Conservation (phyloP, 2,113 vertebrate species). For the Cathartes aura region DNA sequence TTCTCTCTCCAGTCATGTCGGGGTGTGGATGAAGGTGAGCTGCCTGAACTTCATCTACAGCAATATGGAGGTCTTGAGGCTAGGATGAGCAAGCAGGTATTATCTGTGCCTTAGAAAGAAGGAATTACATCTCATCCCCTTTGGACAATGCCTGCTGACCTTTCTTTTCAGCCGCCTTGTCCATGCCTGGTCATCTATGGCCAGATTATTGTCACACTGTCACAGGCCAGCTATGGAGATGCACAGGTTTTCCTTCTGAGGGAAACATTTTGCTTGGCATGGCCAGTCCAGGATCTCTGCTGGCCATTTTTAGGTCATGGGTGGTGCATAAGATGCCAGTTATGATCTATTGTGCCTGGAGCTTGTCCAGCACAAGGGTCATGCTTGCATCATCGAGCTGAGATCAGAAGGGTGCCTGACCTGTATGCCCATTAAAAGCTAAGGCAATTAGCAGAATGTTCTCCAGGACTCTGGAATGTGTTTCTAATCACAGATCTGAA, state of each 20-base stretch:
- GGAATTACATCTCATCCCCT: neutral
- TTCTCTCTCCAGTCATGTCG: neutral
- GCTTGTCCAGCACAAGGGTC: neutral
- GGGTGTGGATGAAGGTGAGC: neutral
- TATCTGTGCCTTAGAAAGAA: neutral
- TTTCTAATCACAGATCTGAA: neutral
- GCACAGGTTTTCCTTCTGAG: neutral
- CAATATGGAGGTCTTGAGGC: neutral
- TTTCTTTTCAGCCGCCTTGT: neutral
- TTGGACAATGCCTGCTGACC: neutral
- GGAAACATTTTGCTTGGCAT: neutral
- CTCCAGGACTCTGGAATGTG: neutral
- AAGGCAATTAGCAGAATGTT: neutral
- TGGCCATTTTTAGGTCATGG: neutral
- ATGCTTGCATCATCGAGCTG: neutral
- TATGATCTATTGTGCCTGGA: neutral
- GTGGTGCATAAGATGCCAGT: neutral
- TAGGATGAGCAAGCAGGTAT: neutral
- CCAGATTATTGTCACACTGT: rapidly evolving
- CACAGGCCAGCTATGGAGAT: neutral
- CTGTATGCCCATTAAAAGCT: neutral
- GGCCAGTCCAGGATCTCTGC: neutral
- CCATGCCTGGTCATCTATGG: neutral
- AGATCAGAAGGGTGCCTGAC: neutral
- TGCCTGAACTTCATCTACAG: neutral